Base-by-base conservation (phyloP, 2,113 vertebrate species). In the Nycticorax nycticorax region DNA sequence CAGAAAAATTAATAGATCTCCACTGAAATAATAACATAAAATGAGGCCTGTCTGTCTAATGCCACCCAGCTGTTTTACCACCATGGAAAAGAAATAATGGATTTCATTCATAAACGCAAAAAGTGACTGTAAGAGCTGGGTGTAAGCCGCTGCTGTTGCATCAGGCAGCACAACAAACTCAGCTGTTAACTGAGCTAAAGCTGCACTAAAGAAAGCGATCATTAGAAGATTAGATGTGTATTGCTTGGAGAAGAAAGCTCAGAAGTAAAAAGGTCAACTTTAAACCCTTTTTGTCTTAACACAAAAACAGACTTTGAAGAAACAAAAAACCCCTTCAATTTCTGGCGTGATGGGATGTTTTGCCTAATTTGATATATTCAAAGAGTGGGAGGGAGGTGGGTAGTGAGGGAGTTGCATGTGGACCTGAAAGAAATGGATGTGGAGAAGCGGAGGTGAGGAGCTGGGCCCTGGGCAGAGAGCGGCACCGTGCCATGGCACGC, bases 221-320 rank as follows among this genome's bases (percentile, higher is more conserved):
- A n/a, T 64, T 90, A 74, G 52, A 64, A 76, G 48, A 86, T 82
- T 66, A 92, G 23, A 32, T 92, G 32, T 71, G 8, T 23, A 66
- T 80, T 59, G 27, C 78, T 96, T 43, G 14, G 37, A 85, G 69
- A 68, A 93, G 71, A 84, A 88, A 56, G 50, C 88, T 88, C 45
- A 72, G 48, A 88, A 85, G 50, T 50, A 21, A 47, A 60, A 96
- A 35, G 41, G 48, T 64, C 66, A 93, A 57, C 23, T 79, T 94
- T 75, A 85, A 97, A 78, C 35, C 7, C 37, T 43, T 88, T 96
- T 94, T 88, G 73, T 93, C 48, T 79, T 64, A 77, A 19, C 4
- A 28, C 56, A 88, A 92, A 94, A 95, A 32, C 80, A 41, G 52
- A 59, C 74, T 95, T 72, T 89, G 94, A 66, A 85, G 64, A 85